A percentile compares a stretch with the other conserved stretches of the same genome.
Conservation (phyloP, 2,113 vertebrate genomes). For the Eulemur macaco region DNA sequence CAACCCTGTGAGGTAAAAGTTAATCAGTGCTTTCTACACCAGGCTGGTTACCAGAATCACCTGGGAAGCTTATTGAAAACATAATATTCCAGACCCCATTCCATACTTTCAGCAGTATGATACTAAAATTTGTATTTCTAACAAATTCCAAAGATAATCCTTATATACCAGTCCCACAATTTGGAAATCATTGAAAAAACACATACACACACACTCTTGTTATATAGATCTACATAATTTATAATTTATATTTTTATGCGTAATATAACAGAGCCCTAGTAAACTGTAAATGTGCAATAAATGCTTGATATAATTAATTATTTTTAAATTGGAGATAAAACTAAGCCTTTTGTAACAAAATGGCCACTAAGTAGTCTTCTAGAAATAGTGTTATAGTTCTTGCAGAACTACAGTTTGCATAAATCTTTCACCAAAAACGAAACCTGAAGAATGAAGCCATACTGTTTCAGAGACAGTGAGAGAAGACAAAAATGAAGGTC, state of each 20-base stretch:
- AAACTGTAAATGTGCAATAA: slow-evolving; percentile 11
- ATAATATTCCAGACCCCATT: neutral
- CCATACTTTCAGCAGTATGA: neutral
- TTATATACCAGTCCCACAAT: neutral
- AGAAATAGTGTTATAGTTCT: neutral
- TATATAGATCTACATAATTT: neutral
- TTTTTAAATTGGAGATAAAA: slow-evolving; percentile 48
- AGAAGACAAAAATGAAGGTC: neutral
- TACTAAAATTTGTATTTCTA: neutral
- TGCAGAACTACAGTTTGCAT: neutral
- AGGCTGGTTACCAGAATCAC: neutral
- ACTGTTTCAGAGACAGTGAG: neutral
- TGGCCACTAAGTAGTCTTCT: neutral
- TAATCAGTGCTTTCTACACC: neutral
- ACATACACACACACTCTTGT: neutral
- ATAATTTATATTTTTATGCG: neutral
- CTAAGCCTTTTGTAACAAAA: neutral
- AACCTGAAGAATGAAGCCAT: neutral
- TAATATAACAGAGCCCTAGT: neutral
- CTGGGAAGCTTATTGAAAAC: slow-evolving; percentile 22
- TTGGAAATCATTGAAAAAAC: neutral
- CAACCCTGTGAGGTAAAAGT: slow-evolving; percentile 29
- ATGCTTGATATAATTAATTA: slow-evolving; percentile 28
- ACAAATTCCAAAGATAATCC: slow-evolving; percentile 14
- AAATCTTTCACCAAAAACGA: slow-evolving; percentile 42